Percentiles rank a stretch among this genome's conserved stretches.
phyloP scores from a whole-genome alignment of 53 echinoderm and acorn worm species.

The Paelopatides confundens region DNA sequence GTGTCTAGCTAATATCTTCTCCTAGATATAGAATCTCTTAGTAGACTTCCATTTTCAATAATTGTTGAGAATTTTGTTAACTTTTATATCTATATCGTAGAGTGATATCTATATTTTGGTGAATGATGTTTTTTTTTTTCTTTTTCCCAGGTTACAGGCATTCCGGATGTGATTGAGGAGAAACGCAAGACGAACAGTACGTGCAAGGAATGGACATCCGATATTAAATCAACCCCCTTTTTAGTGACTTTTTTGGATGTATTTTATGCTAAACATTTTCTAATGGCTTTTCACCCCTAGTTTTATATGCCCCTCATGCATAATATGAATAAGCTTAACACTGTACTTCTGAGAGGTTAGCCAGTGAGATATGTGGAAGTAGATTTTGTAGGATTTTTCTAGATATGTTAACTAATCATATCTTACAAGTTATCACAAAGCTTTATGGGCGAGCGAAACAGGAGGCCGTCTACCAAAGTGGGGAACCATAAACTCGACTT shows the following conservation, averaged over 20 bases:
- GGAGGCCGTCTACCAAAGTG: slow-evolving; percentile 6
- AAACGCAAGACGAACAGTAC: not conserved
- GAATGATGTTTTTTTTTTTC: not conserved
- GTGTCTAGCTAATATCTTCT: too few relatives aligned
- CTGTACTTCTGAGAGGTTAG: not conserved
- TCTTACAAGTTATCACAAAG: not conserved
- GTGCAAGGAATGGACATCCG: not conserved
- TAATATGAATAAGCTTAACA: not conserved
- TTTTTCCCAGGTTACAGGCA: not conserved
- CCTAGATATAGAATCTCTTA: too few relatives aligned
- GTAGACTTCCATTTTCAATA: too few relatives aligned
- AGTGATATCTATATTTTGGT: too few relatives aligned
- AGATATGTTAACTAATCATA: not conserved
- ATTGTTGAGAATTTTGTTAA: too few relatives aligned
- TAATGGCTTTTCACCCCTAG: not conserved
- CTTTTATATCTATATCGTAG: too few relatives aligned
- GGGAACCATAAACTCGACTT: slow-evolving; percentile 79
- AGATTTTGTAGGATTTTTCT: not conserved
- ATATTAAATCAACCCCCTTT: not conserved
- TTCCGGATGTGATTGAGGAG: not conserved
- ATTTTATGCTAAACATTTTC: not conserved
- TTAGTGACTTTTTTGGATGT: not conserved
- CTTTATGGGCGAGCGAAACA: slow-evolving; percentile 41
- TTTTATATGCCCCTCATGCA: not conserved
- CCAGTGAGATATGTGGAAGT: not conserved